Evolutionary conservation across 2,888 invertebrate genomes (phyloP).

Genomic region (Amphimallon solstitiale): DNA sequence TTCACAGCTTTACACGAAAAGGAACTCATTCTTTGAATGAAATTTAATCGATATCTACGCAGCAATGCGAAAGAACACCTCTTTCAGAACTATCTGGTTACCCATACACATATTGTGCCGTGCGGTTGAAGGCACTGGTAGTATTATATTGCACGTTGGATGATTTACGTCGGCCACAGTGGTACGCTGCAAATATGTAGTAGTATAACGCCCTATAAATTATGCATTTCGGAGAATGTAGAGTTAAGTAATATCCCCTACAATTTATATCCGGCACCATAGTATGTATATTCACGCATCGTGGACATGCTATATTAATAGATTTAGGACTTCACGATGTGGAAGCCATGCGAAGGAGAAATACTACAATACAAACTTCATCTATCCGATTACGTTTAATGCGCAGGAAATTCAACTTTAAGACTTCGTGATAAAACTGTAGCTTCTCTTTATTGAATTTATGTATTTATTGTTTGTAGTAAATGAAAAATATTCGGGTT

Average conservation of each 20-base stretch:
- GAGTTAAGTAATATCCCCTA: constrained; percentile 3
- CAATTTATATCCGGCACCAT: constrained; percentile 2
- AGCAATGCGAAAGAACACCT: too few species aligned
- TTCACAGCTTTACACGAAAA: too few species aligned
- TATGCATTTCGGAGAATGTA: constrained; percentile 2
- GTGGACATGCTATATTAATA: constrained; percentile 10
- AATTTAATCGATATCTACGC: too few species aligned
- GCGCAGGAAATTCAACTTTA: too few species aligned
- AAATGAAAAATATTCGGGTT: too few species aligned
- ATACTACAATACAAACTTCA: too few species aligned
- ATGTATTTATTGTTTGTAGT: too few species aligned
- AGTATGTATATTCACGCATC: neutral
- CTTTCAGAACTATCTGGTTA: too few species aligned
- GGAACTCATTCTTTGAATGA: too few species aligned
- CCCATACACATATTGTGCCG: neutral
- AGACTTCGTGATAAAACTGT: too few species aligned
- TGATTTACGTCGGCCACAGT: constrained; percentile 12
- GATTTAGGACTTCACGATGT: neutral
- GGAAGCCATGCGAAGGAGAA: neutral
- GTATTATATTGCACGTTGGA: neutral
- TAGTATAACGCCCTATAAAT: neutral
- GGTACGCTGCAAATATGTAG: neutral
- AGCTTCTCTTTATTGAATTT: too few species aligned
- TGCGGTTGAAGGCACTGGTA: neutral
- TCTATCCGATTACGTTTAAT: too few species aligned